Conservation (phyloP, 1,140 invertebrate species). For the Galendromus occidentalis region DNA sequence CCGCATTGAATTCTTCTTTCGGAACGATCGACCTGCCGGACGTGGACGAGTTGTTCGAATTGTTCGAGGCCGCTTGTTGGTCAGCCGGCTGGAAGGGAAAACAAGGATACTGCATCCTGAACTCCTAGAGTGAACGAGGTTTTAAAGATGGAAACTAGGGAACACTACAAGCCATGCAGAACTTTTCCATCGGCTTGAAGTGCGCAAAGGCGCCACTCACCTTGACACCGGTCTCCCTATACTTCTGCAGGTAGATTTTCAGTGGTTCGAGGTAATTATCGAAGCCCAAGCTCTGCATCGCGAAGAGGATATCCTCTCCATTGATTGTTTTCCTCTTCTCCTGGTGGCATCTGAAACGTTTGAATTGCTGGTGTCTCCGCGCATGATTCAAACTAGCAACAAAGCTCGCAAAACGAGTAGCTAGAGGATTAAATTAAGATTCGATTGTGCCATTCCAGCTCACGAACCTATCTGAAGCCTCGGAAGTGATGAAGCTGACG, state of each 20-base stretch:
- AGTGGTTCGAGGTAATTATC: constrained; percentile 96
- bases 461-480: constrained; percentile 28
- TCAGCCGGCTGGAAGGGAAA: background rate
- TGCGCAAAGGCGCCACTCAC: constrained; percentile 27
- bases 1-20: background rate
- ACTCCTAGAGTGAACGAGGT: background rate
- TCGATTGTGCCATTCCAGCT: background rate
- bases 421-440: background rate
- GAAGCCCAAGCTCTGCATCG: constrained; percentile 89
- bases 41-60: background rate
- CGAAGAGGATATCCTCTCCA: constrained; percentile 90
- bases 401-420: background rate
- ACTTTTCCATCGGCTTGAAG: background rate
- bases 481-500: constrained; percentile 96
- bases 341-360: constrained; percentile 63
- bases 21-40: background rate
- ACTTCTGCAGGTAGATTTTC: constrained; percentile 89
- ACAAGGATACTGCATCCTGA: background rate
- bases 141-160: background rate
- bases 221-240: constrained; percentile 43
- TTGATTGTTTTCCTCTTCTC: constrained; percentile 99
- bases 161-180: background rate
- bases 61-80: background rate
- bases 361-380: background rate
- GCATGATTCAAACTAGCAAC: background rate